These are phyloP conservation scores for Teleogryllus oceanicus DNA, from an alignment of 2,888 invertebrate species.

Conservation along the genomic window DNA sequence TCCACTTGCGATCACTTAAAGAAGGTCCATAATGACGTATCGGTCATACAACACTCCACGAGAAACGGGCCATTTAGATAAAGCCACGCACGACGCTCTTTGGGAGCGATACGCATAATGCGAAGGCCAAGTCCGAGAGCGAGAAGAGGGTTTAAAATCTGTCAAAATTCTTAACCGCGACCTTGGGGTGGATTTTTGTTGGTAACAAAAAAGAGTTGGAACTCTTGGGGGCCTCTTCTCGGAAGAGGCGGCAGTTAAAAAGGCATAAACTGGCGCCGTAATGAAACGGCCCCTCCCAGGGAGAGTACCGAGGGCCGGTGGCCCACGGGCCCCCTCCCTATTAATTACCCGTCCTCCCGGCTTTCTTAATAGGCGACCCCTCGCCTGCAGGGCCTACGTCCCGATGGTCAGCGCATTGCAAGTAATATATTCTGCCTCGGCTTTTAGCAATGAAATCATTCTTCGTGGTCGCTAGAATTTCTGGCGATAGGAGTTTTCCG, in stretches of 20 bases:
- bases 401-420: not conserved
- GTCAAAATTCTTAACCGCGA: constrained; percentile 9
- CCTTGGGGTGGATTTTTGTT: not conserved
- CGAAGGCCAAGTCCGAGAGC: not conserved
- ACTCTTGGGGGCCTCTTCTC: not conserved
- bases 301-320: not conserved
- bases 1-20: not conserved
- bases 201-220: not conserved
- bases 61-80: constrained; percentile 3
- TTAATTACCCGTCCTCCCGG: not conserved
- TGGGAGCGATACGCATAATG: not conserved
- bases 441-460: too few relatives aligned
- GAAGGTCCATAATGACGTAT: not conserved
- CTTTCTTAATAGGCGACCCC: not conserved
- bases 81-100: not conserved
- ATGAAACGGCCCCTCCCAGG: constrained; percentile 4
- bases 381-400: not conserved
- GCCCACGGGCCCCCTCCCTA: not conserved
- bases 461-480: too few relatives aligned
- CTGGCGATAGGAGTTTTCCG: too few relatives aligned
- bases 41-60: not conserved
- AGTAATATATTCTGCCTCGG: not conserved
- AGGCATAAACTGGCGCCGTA: not conserved
- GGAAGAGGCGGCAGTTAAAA: not conserved
- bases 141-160: not conserved